Evolutionary conservation across 2,888 invertebrate species (phyloP), one percentile per base, ranked within the genome.

Genomic region (Ormyrus rosae): DNA sequence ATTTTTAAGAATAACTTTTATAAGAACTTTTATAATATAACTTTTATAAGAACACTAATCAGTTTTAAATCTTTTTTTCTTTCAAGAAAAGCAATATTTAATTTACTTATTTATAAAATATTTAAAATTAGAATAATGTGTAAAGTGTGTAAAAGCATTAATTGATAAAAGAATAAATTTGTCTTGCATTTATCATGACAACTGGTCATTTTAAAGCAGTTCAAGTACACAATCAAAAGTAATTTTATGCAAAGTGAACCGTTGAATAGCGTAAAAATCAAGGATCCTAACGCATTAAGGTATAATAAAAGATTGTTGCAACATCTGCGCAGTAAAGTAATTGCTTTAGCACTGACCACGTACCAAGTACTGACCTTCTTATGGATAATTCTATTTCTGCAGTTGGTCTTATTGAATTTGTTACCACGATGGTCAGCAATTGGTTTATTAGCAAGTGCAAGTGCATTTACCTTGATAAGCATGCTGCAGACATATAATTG

Each of bases 301-400:
- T 78, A 65, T 71, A 56, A 74, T 68, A 65, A 81, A 74, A 71
- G 61, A 81, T 74, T 81, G 61, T 67, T 74, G 58, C 65, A 74
- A 61, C 70, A 78, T 81, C 74, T 67, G 50, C 60, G 60, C 50
- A 70, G 19, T 70, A 67, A 78, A 55, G 70, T 56, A 74, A 81
- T 81, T 81, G 78, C 61, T 78, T 50, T 19, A 74, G 11, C n/a
- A 74, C 50, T 70, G 61, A 78, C 67, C 56, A 72, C 60, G 55
- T 74, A 74, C 48, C 13, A 81, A 64, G 71, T 74, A 69, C 53
- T 73, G 81, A 77, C 77, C 81, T 80, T 80, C 67, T 77, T 78
- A 65, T 70, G 51, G 78, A 74, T 78, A 75, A 74, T 51, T 73
- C 69, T 61, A 60, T 77, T 78, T 72, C 72, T 65, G 64, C 73